Evolutionary conservation across 37 sponge, comb jelly and placozoan species (phyloP), one percentile per base, ranked within the genome.

Genomic region (Spongia lamella): DNA sequence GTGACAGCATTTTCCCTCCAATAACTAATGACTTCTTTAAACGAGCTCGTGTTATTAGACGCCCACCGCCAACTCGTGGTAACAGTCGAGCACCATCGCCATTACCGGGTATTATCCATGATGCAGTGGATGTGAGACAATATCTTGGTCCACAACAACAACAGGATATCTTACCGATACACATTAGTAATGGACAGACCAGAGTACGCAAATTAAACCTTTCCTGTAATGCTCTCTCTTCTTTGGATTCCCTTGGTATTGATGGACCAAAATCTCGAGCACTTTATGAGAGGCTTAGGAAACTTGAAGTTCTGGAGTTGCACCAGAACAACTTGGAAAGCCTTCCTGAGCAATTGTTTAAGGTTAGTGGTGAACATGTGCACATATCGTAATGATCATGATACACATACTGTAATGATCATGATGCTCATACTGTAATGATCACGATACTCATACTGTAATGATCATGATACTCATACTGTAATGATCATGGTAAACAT

Each of bases 291-390:
- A 55, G 51, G 19, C 70, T 89, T 25, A 68, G 30, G 13, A 61
- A 32, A 9, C 60, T 89, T 30, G 34, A 50, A 26, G 52, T 21
- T 1, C 63, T 89, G 3, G 78, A 84, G 38, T 37, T 83, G 50
- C 75, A 80, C 29, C 90, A 89, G 56, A 89, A 89, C 61, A 57
- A 62, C 7, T 38, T 89, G 9, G 38, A 38, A 1, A 31, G 43
- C 13, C 72, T 89, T 21, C 76, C 76, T 14, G 26, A 33, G 34
- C 54, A 63, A 0, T 56, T 89, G 17, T 83, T 89, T 36, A 50
- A 80, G 72, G 88, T 88, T 50, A 56, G 53, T 53, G 34, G 1
- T 14, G 34, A 72, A 0, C 15, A 24, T 75, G 29, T 2, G 32
- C 22, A 56, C 43, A 35, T 7, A 64, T 53, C 20, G 2, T 16